Evolutionary conservation across 2,888 invertebrate genomes (phyloP).

Genomic region (Aphidoletes aphidimyza): DNA sequence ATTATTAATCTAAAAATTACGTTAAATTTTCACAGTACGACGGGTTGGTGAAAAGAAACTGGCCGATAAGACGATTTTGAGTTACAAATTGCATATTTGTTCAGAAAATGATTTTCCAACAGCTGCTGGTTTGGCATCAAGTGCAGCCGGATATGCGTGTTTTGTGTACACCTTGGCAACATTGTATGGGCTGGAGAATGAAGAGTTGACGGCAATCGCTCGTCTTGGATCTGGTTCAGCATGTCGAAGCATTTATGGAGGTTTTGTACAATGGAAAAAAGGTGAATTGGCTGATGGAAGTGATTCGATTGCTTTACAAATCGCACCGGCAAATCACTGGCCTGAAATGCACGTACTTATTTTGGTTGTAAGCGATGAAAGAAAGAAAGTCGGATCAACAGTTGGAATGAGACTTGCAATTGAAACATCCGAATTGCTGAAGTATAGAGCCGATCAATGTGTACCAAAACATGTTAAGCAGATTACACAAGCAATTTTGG

Average conservation of each 20-base stretch:
- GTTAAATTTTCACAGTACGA: too few relatives aligned
- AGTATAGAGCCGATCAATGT: slow-evolving; percentile 76
- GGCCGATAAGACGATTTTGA: slow-evolving; percentile 65
- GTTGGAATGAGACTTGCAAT: slow-evolving; percentile 86
- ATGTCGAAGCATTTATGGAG: slow-evolving; percentile 92
- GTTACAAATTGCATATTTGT: slow-evolving; percentile 83
- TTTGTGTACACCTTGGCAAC: slow-evolving; percentile 83
- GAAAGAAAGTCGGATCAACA: slow-evolving; percentile 88
- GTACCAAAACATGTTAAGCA: slow-evolving; percentile 77
- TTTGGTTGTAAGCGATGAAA: slow-evolving; percentile 84
- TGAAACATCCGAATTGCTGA: slow-evolving; percentile 84
- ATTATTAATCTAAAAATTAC: too few relatives aligned
- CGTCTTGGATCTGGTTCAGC: slow-evolving; percentile 95
- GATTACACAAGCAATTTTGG: slow-evolving; percentile 69
- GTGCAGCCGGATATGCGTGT: slow-evolving; percentile 98
- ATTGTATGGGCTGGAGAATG: slow-evolving; percentile 78
- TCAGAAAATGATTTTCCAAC: slow-evolving; percentile 98
- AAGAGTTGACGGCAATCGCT: slow-evolving; percentile 82
- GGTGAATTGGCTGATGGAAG: slow-evolving; percentile 75
- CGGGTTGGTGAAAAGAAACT: slow-evolving; percentile 61
- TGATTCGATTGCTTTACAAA: slow-evolving; percentile 81
- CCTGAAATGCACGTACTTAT: slow-evolving; percentile 89
- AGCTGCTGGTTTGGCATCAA: slow-evolving; percentile 97
- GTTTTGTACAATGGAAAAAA: slow-evolving; percentile 93
- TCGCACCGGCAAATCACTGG: slow-evolving; percentile 84